phyloP scores from a whole-genome alignment of 2,888 invertebrate species.

The Folsomia candida region DNA sequence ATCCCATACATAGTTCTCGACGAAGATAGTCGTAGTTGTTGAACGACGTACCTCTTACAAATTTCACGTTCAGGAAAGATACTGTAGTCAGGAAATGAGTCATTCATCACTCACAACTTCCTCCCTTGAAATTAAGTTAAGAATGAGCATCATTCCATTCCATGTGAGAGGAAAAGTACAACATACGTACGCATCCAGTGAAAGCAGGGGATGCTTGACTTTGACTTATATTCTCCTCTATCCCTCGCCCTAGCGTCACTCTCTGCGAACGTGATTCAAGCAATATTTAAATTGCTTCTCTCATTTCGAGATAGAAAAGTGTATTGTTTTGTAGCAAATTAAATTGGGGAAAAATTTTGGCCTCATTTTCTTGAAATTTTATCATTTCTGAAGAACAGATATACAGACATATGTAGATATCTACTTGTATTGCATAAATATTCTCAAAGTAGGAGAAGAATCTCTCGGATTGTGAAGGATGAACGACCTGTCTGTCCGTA shows the following conservation, averaged over 20 bases:
- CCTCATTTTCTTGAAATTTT: background rate
- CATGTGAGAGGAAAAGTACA: no score
- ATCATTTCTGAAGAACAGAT: no score
- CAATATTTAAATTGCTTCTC: background rate
- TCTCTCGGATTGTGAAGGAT: no score
- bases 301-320: background rate
- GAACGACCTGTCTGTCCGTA: no score
- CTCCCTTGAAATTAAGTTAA: background rate
- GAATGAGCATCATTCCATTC: no score
- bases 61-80: background rate
- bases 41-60: background rate
- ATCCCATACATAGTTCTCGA: no score
- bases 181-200: no score
- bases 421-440: no score
- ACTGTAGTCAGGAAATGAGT: background rate
- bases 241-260: background rate
- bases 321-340: background rate
- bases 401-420: no score
- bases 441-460: no score
- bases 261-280: background rate
- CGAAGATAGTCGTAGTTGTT: no score
- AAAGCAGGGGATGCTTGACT: background rate
- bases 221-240: background rate
- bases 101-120: constrained; percentile 2
- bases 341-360: background rate